Evolutionary conservation across 2,113 vertebrate species (phyloP).

Genomic region (Poeciliopsis prolifica): DNA sequence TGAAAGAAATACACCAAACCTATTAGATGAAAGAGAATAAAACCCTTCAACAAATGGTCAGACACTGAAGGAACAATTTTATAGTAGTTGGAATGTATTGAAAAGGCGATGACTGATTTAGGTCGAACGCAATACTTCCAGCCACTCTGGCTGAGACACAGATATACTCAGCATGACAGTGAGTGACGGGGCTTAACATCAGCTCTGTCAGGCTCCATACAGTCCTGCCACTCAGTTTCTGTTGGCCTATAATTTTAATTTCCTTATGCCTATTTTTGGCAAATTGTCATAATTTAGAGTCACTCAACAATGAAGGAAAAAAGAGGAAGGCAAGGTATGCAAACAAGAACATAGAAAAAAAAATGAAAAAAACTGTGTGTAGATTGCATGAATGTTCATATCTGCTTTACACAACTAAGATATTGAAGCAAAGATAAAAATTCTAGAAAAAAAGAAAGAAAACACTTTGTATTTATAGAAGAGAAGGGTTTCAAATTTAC

Average conservation of each 20-base stretch:
- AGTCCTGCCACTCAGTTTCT: constrained; percentile 57
- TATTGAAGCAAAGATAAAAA: background rate
- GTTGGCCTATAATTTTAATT: constrained; percentile 57
- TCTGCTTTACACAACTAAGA: constrained; percentile 1
- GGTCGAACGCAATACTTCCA: constrained; percentile 33
- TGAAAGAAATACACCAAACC: background rate
- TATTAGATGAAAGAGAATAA: background rate
- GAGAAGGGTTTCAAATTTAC: background rate
- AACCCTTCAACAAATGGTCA: constrained; percentile 6
- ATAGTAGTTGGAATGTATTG: background rate
- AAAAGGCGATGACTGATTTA: constrained; percentile 23
- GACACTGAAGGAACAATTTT: background rate
- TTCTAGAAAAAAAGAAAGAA: background rate
- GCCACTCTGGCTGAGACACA: constrained; percentile 28
- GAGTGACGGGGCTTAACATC: constrained; percentile 67
- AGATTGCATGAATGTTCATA: background rate
- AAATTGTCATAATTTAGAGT: constrained; percentile 41
- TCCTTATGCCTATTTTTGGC: constrained; percentile 56
- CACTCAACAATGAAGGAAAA: constrained; percentile 22
- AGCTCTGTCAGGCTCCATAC: constrained; percentile 50
- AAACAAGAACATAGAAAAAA: background rate
- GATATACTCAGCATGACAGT: constrained; percentile 55
- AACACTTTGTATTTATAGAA: background rate
- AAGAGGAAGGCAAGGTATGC: constrained; percentile 2
- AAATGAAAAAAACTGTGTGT: background rate